Base-by-base conservation (phyloP, 2,888 invertebrate species). In the Drosophila histrio region DNA sequence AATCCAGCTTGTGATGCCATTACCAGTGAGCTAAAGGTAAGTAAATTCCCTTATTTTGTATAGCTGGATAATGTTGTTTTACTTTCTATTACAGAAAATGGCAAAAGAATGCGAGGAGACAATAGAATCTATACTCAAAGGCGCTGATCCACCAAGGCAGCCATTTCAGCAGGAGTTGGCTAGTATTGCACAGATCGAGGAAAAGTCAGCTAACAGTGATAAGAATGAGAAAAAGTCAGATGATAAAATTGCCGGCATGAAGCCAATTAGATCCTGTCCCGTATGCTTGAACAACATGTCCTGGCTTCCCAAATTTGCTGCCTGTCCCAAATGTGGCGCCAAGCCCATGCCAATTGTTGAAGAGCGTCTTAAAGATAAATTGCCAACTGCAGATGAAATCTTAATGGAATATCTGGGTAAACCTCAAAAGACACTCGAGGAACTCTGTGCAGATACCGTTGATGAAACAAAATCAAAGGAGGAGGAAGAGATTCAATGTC, bases 241-340 rank as follows among this genome's bases (percentile, higher is more conserved):
- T 2, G 43, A 28, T 3, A 11, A 58, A 0, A 4, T 13, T 15
- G n/a, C 41, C 2, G 72, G 49, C 30, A 65, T 66, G 3, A 81
- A 79, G 28, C 68, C 79, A 2, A 68, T 68, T 15, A 70, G 89
- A 9, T 77, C 72, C 24, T 91, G 91, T 60, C 88, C 91, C 1
- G 64, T 90, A n/a, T 91, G 91, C 52, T 76, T 89, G 13, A 84
- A 74, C 53, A 89, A 90, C 32, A 85, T 91, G 50, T 82, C 88
- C 2, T 91, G 88, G 89, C 34, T 93, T 46, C 90, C 91, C n/a
- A 91, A 92, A 72, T 91, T 92, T 82, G 92, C 92, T 3, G 80
- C 91, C 1, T 89, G 91, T 36, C 90, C 89, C 2, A 90, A 89
- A 54, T 91, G 90, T 58, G 87, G 89, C 2, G 77, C 86, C 28